Base-by-base conservation (phyloP, 1,140 invertebrate species). In the Grapholita molesta region DNA sequence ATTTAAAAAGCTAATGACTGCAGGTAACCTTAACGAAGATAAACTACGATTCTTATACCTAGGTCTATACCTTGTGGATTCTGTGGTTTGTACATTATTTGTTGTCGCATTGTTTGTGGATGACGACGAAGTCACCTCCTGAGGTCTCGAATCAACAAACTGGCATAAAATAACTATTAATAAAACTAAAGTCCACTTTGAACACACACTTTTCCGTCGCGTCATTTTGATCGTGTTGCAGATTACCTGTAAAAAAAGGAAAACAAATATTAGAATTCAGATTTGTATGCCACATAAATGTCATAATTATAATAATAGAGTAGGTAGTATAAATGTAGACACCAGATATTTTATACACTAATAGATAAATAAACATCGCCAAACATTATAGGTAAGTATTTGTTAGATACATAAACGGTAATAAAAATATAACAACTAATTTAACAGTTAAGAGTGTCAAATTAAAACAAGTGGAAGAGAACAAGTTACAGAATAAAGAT, bases 101-200 rank as follows among this genome's bases (percentile, higher is more conserved):
- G 70, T 35, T 25, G 67, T 25, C 25, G 65, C 66, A 72, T 35
- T 69, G 66, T 48, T 38, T 8, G 72, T 67, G 48, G 61, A 52
- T 64, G 77, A 71, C 55, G 57, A 38, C 57, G 77, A 71, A 11
- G 74, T 30, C 24, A 77, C 28, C 21, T 85, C 82, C 76, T 91
- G 87, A 48, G 88, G 86, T 73, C 86, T 85, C 38, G 84, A 81
- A 75, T 71, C 72, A 66, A 88, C 87, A 67, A 69, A 81, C 67
- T 79, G 73, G 83, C 78, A 79, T 76, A 83, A 78, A 71, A 89
- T 24, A 80, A 84, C 70, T 82, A 88, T 73, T 73, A 88, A 75
- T 86, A 91, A 84, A 80, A 86, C 85, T 88, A 91, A 74, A 78
- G 88, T 91, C 88, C 88, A 88, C 73, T 84, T 86, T 75, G 76